Evolutionary conservation across 2,888 invertebrate species (phyloP).

Genomic region (Chymomyza fuscimana): DNA sequence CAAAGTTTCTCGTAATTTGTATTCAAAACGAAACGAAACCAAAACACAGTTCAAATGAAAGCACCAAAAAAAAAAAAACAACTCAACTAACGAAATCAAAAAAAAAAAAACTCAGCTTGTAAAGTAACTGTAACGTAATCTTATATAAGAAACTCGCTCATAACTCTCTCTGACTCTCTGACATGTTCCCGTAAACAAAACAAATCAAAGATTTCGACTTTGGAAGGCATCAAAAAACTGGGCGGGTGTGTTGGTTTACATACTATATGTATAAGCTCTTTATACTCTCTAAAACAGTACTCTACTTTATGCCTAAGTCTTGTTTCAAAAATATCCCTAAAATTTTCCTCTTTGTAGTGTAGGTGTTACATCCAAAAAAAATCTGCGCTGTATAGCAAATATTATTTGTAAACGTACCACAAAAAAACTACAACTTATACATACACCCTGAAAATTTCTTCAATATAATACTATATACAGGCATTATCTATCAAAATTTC

Average conservation of each 20-base stretch:
- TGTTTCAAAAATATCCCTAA: background rate
- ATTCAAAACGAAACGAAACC: slow-evolving; percentile 36
- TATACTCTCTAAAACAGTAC: slow-evolving; percentile 23
- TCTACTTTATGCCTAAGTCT: slow-evolving; percentile 39
- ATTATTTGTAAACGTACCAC: slow-evolving; percentile 34
- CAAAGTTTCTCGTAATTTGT: slow-evolving; percentile 62
- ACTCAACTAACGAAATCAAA: slow-evolving; percentile 25
- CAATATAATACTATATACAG: background rate
- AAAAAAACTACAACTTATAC: slow-evolving; percentile 4
- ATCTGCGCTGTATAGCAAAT: background rate
- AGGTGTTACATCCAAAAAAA: slow-evolving; percentile 28
- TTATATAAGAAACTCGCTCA: slow-evolving; percentile 13
- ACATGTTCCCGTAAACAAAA: slow-evolving; percentile 56
- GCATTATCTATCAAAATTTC: background rate
- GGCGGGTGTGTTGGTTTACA: slow-evolving; percentile 71
- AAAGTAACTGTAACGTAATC: slow-evolving; percentile 18
- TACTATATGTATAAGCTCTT: slow-evolving; percentile 34
- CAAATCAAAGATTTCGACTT: slow-evolving; percentile 6
- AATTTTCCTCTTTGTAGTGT: slow-evolving; percentile 36
- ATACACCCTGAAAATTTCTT: background rate
- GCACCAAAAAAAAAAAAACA: slow-evolving; percentile 40
- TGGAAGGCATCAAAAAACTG: slow-evolving; percentile 52
- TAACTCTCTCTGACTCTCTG: slow-evolving; percentile 18
- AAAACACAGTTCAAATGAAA: slow-evolving; percentile 60
- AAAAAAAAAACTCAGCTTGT: slow-evolving; percentile 23